Percentiles rank a stretch among this genome's conserved stretches.
Conservation (phyloP, 1,140 invertebrate species). For the Holotrichia oblita region DNA sequence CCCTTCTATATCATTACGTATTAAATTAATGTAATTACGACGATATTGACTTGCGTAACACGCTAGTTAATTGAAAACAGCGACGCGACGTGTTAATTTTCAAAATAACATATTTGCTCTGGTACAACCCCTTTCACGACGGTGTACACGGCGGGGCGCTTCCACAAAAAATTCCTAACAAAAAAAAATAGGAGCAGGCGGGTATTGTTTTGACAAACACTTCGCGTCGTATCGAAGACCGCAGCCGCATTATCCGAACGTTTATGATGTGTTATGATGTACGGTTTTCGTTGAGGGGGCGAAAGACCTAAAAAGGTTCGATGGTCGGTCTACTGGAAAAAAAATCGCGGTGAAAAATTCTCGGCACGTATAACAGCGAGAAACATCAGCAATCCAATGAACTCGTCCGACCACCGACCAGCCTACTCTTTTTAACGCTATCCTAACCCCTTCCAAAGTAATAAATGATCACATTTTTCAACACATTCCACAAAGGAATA, state of each 20-base stretch:
- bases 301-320: not conserved
- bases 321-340: not conserved
- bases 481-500: not conserved
- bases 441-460: not conserved
- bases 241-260: not conserved
- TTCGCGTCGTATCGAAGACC: conserved; percentile 20
- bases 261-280: conserved; percentile 27
- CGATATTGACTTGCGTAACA: conserved; percentile 30
- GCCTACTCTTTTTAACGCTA: not conserved
- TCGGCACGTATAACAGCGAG: conserved; percentile 16
- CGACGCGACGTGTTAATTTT: conserved; percentile 22
- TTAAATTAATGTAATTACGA: conserved; percentile 23
- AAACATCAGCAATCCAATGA: conserved; percentile 16
- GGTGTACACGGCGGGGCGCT: not conserved
- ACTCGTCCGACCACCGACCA: not conserved
- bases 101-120: conserved; percentile 22
- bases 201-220: conserved; percentile 28
- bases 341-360: conserved; percentile 25
- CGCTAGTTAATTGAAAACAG: conserved; percentile 11
- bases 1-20: not conserved
- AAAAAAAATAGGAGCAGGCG: not conserved
- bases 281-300: not conserved
- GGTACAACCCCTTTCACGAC: not conserved
- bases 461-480: conserved; percentile 26
- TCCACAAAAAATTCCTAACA: conserved; percentile 6